Evolutionary conservation across 2,888 invertebrate species (phyloP).

Genomic region (Deroplatys truncata): DNA sequence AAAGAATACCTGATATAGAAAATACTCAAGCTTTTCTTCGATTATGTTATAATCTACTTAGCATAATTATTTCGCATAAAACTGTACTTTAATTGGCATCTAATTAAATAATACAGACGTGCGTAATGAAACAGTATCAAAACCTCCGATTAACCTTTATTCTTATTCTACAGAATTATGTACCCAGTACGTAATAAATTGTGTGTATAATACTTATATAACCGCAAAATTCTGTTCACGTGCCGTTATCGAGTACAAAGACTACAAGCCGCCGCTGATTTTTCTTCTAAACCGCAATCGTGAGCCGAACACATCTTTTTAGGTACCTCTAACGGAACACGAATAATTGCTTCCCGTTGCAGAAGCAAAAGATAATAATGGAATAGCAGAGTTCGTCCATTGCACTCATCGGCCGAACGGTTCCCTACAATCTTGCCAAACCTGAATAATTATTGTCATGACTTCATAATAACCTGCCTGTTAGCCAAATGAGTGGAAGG

Average conservation of each 20-base stretch:
- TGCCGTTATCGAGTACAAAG: background rate
- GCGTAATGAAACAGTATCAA: too few relatives aligned
- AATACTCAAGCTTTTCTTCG: too few relatives aligned
- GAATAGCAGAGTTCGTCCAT: background rate
- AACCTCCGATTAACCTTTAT: too few relatives aligned
- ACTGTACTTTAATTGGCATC: too few relatives aligned
- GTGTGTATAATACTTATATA: too few relatives aligned
- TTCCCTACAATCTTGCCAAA: background rate
- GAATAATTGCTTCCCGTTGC: background rate
- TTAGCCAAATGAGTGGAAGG: background rate
- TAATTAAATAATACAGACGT: too few relatives aligned
- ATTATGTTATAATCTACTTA: too few relatives aligned
- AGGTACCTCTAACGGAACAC: background rate
- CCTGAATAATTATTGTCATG: background rate
- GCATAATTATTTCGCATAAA: too few relatives aligned
- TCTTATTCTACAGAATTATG: too few relatives aligned
- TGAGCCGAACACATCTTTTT: background rate
- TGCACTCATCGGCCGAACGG: background rate
- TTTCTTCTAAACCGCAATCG: background rate
- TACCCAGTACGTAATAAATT: too few relatives aligned
- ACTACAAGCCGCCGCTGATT: background rate
- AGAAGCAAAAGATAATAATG: background rate
- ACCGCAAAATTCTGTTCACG: too few relatives aligned
- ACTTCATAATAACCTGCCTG: background rate
- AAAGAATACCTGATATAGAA: too few relatives aligned